Conservation (phyloP, 2,797 vertebrate species). For the Halcyon smyrnensis region DNA sequence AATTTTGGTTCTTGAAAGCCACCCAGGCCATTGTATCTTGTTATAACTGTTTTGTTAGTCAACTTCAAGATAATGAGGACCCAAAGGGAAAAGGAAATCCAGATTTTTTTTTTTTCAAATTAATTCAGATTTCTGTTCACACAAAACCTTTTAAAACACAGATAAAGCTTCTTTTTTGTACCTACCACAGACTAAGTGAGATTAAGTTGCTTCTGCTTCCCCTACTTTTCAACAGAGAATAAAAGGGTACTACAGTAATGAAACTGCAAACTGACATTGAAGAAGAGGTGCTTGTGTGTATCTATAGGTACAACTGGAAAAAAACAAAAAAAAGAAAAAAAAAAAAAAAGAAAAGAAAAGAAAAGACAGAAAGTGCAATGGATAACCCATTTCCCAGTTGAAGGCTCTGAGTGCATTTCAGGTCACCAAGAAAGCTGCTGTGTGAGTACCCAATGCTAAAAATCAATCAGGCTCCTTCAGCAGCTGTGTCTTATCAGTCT, state of each 20-base stretch:
- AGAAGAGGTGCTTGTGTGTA: not conserved
- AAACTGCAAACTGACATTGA: not conserved
- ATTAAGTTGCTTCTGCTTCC: not conserved
- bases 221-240: not conserved
- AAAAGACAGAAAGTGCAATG: not conserved
- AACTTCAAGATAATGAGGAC: not conserved
- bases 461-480: slow-evolving; percentile 10
- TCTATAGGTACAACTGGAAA: not conserved
- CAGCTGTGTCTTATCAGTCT: not conserved
- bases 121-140: not conserved
- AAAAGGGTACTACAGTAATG: not conserved
- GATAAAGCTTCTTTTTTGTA: not conserved
- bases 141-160: not conserved
- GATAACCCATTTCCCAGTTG: not conserved
- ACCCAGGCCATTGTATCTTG: fast-evolving
- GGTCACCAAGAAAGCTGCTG: not conserved
- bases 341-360: not conserved
- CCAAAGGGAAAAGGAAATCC: not conserved
- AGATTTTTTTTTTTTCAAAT: not conserved
- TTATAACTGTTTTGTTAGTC: not conserved
- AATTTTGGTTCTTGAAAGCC: not conserved
- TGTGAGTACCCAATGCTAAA: not conserved
- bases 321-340: too few relatives aligned
- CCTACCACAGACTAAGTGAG: not conserved
- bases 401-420: not conserved